phyloP scores from a whole-genome alignment of 2,888 invertebrate species.

The Heliconius sara region DNA sequence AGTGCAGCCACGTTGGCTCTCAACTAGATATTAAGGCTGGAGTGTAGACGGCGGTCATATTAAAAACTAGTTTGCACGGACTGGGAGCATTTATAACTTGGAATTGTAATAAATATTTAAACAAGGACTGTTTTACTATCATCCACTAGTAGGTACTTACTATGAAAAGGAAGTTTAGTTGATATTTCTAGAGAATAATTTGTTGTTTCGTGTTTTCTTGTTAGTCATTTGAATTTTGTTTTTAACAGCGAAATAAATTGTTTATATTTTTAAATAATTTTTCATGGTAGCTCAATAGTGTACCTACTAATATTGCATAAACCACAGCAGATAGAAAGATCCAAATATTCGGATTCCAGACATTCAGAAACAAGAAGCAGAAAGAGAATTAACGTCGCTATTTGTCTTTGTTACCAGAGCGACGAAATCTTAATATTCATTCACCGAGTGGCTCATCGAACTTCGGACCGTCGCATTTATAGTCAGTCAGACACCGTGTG shows the following conservation, averaged over 20 bases:
- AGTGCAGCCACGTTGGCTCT: slow-evolving; percentile 27
- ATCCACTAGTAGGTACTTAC: neutral
- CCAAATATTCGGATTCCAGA: no score
- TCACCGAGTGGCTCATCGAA: neutral
- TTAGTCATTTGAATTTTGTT: neutral
- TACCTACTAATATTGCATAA: no score
- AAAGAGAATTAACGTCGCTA: no score
- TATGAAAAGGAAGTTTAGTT: slow-evolving; percentile 6
- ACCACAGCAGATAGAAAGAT: no score
- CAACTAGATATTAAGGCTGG: slow-evolving; percentile 33
- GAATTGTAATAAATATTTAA: slow-evolving; percentile 27
- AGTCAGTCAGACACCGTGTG: neutral
- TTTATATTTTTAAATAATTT: no score
- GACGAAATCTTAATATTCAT: neutral
- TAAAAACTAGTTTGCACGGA: slow-evolving; percentile 29
- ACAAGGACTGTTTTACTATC: slow-evolving; percentile 15
- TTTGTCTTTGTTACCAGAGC: neutral
- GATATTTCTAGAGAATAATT: neutral
- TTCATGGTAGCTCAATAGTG: no score
- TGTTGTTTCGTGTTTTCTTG: neutral
- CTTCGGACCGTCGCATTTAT: neutral
- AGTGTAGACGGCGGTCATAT: slow-evolving; percentile 30
- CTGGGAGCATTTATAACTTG: slow-evolving; percentile 16
- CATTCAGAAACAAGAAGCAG: no score
- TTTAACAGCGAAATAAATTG: neutral